These are phyloP conservation scores for Bradypodion ventrale DNA, from an alignment of 2,797 vertebrate genomes.

Conservation along the genomic window DNA sequence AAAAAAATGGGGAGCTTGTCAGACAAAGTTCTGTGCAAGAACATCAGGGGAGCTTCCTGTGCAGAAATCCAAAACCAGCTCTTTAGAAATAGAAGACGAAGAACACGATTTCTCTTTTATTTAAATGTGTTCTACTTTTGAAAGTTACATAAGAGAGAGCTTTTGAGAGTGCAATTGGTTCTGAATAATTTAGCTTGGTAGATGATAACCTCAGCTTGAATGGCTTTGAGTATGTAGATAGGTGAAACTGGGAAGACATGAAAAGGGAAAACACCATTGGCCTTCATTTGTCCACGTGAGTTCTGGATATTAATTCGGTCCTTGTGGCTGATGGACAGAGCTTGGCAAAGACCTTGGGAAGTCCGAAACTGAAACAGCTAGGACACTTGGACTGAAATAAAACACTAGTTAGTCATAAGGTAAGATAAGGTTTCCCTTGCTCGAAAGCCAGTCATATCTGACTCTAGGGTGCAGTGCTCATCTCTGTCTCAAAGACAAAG, in stretches of 20 bases:
- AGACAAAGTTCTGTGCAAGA: background rate
- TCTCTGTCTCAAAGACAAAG: too few species aligned
- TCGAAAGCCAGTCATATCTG: too few species aligned
- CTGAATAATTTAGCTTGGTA: conserved; percentile 46
- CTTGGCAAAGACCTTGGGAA: conserved; percentile 19
- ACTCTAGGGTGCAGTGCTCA: too few species aligned
- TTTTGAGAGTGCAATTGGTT: conserved; percentile 38
- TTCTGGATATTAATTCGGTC: background rate
- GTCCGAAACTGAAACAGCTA: conserved; percentile 15
- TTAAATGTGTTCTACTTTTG: conserved; percentile 42
- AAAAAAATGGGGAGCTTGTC: background rate
- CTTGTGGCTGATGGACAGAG: background rate
- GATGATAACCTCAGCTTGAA: conserved; percentile 12
- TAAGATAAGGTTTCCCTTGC: too few species aligned
- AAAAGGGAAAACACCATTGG: background rate
- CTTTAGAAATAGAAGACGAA: conserved; percentile 38
- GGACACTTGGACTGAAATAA: background rate
- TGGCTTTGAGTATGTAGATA: background rate
- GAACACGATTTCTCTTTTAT: conserved; percentile 41
- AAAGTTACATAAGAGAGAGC: conserved; percentile 31
- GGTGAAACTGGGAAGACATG: background rate
- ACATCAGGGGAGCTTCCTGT: conserved; percentile 32
- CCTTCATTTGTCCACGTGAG: conserved; percentile 1
- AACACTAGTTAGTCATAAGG: background rate
- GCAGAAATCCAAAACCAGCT: conserved; percentile 36